These are phyloP conservation scores for Hemichromis elongatus DNA, from an alignment of 2,113 vertebrate species.

Conservation along the genomic window DNA sequence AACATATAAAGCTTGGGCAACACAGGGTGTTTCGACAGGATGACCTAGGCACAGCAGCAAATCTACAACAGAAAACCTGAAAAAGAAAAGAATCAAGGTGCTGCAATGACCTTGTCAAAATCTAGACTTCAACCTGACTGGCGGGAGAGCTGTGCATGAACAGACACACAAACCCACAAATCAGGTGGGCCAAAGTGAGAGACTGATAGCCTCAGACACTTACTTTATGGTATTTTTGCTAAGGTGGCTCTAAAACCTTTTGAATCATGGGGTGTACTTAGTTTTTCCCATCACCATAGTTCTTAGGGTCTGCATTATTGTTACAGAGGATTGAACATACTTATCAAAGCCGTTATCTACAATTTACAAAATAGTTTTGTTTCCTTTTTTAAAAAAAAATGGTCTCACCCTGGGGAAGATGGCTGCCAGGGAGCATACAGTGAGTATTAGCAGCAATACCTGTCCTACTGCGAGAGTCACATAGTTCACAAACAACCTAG, in stretches of 20 bases:
- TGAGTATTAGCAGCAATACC: constrained; percentile 83
- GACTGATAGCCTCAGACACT: background rate
- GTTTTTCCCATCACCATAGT: background rate
- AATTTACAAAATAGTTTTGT: fast-evolving
- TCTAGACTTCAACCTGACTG: background rate
- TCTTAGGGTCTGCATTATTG: background rate
- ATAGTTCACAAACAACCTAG: constrained; percentile 86
- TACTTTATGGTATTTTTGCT: background rate
- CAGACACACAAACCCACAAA: background rate
- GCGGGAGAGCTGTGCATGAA: background rate
- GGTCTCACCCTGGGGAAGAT: constrained; percentile 89
- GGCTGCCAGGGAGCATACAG: constrained; percentile 86
- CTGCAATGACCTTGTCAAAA: background rate
- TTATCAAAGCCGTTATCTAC: fast-evolving
- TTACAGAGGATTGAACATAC: background rate
- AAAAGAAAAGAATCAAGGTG: background rate
- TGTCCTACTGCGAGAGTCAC: constrained; percentile 86
- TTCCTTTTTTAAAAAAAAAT: fast-evolving
- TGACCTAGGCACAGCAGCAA: background rate
- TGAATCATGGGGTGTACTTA: background rate
- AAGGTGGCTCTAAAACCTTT: background rate
- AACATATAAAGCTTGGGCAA: background rate
- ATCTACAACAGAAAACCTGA: background rate
- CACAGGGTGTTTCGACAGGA: background rate
- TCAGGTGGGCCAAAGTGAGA: background rate